Evolutionary conservation across 2,113 vertebrate genomes (phyloP).

Genomic region (Beaufortia kweichowensis): DNA sequence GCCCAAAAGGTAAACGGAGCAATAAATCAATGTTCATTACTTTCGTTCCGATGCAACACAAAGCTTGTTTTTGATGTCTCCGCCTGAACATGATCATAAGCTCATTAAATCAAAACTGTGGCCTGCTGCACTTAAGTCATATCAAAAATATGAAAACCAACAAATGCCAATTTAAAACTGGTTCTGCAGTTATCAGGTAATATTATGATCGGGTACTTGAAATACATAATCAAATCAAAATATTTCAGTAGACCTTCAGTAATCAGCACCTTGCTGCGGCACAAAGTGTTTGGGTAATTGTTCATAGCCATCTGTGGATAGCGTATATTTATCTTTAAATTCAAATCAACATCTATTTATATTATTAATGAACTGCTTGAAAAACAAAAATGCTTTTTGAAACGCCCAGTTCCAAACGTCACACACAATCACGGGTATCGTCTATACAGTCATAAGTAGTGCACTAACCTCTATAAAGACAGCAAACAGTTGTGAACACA

Average conservation of each 20-base stretch:
- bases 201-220: conserved; percentile 1
- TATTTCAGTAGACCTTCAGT: neutral
- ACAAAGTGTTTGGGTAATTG: conserved; percentile 1
- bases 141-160: neutral
- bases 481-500: conserved; percentile 1
- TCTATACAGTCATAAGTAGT: neutral
- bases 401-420: too few species aligned
- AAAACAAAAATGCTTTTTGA: too few species aligned
- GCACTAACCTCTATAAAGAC: neutral
- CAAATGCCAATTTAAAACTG: conserved; percentile 6
- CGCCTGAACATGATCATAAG: conserved; percentile 30
- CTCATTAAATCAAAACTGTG: conserved; percentile 9
- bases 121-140: neutral
- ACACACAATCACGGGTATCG: neutral
- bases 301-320: neutral
- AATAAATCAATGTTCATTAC: conserved; percentile 55
- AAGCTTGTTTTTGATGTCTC: conserved; percentile 59
- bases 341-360: neutral
- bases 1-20: conserved; percentile 57
- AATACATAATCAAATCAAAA: neutral
- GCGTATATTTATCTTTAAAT: neutral
- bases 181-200: neutral
- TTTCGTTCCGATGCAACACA: conserved; percentile 40
- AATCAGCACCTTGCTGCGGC: conserved; percentile 3
- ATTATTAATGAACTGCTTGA: neutral